A percentile compares a stretch with the other conserved stretches of the same genome.
phyloP scores from a whole-genome alignment of 2,797 vertebrate genomes.

The Labeo calbasu region DNA sequence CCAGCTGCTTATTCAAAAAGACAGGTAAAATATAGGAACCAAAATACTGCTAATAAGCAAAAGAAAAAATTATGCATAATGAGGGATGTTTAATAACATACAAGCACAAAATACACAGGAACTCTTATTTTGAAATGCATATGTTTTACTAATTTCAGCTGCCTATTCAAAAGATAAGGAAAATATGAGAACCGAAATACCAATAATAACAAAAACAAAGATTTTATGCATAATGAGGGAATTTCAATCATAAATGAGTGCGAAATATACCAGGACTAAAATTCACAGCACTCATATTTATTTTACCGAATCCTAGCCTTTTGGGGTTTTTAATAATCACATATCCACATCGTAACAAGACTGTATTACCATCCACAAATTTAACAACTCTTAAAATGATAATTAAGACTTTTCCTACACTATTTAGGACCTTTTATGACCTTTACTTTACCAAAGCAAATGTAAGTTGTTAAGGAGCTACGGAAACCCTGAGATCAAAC shows the following conservation, averaged over 20 bases:
- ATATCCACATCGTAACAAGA: not conserved
- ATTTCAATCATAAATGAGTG: too few species aligned
- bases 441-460: not conserved
- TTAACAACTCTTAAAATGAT: not conserved
- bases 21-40: too few species aligned
- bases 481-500: not conserved
- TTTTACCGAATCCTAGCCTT: not conserved
- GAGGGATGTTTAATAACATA: too few species aligned
- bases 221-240: too few species aligned
- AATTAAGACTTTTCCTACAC: not conserved
- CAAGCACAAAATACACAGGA: not conserved
- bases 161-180: not conserved
- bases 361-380: not conserved
- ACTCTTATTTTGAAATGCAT: not conserved
- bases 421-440: not conserved
- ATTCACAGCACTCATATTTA: not conserved
- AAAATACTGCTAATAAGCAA: too few species aligned
- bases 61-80: too few species aligned
- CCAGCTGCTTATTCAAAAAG: too few species aligned
- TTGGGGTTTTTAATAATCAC: not conserved
- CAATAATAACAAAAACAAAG: too few species aligned
- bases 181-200: too few species aligned
- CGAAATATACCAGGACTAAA: not conserved
- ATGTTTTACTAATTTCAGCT: not conserved
- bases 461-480: not conserved